These are phyloP conservation scores for Cynoglossus semilaevis DNA, from an alignment of 2,113 vertebrate genomes.

Conservation along the genomic window DNA sequence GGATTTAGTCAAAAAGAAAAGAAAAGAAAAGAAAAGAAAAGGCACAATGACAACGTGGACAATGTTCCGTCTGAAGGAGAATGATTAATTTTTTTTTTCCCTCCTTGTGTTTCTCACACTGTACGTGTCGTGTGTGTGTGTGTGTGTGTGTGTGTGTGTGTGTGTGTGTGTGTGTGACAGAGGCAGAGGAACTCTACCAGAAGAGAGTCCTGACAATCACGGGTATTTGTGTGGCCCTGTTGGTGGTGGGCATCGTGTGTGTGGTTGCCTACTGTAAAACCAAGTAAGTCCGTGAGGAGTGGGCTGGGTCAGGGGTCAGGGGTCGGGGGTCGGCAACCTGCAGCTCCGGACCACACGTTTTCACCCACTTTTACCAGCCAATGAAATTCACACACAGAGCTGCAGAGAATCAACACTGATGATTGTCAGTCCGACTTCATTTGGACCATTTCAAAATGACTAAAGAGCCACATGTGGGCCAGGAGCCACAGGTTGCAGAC, in stretches of 20 bases:
- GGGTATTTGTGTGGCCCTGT: slow-evolving; percentile 95
- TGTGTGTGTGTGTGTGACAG: slow-evolving; percentile 76
- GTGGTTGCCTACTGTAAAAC: slow-evolving; percentile 99
- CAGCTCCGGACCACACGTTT: too few relatives aligned
- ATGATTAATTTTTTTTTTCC: slow-evolving; percentile 25
- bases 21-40: slow-evolving; percentile 3
- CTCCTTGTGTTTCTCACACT: slow-evolving; percentile 27
- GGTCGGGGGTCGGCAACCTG: too few relatives aligned
- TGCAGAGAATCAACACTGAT: too few relatives aligned
- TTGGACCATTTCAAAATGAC: too few relatives aligned
- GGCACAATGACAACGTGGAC: slow-evolving; percentile 5
- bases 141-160: slow-evolving; percentile 34
- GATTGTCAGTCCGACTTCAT: too few relatives aligned
- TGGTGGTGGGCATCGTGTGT: slow-evolving; percentile 97
- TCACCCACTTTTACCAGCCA: too few relatives aligned
- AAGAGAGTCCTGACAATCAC: slow-evolving; percentile 98
- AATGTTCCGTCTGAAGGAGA: slow-evolving; percentile 18
- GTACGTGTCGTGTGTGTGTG: slow-evolving; percentile 17
- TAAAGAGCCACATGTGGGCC: too few relatives aligned
- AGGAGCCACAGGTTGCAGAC: too few relatives aligned
- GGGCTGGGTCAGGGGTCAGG: too few relatives aligned
- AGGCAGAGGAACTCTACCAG: slow-evolving; percentile 98
- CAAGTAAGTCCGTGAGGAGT: slow-evolving; percentile 84
- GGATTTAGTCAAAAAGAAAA: slow-evolving; percentile 35
- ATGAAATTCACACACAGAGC: too few relatives aligned